Evolutionary conservation across 2,797 vertebrate genomes (phyloP).

Genomic region (Phaenicophaeus curvirostris): DNA sequence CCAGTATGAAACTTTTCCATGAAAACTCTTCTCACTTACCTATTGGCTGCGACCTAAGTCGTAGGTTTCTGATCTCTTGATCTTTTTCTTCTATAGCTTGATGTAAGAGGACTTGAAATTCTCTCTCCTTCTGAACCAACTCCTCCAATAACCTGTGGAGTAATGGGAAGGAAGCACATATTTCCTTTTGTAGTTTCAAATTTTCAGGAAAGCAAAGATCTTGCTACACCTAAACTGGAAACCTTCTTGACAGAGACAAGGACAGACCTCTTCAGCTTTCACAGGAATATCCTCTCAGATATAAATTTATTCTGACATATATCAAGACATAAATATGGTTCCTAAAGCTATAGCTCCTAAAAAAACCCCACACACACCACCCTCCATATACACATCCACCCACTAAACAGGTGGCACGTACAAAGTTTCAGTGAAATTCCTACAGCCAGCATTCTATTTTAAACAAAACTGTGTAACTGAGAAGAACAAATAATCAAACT

Average conservation of each 20-base stretch:
- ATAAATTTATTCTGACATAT: neutral
- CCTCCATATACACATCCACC: neutral
- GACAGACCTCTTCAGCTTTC: neutral
- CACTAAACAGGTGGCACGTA: neutral
- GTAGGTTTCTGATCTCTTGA: constrained; percentile 91
- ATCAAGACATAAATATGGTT: neutral
- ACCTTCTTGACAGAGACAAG: neutral
- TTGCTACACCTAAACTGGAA: neutral
- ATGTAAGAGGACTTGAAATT: constrained; percentile 92
- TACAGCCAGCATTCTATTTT: neutral
- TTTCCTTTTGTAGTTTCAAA: neutral
- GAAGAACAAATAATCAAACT: neutral
- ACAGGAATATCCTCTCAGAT: neutral
- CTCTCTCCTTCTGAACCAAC: constrained; percentile 91
- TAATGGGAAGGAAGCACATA: neutral
- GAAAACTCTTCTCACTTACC: constrained; percentile 75
- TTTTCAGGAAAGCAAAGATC: neutral
- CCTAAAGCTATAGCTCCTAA: neutral
- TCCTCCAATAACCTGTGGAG: constrained; percentile 89
- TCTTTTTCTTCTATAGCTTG: constrained; percentile 94
- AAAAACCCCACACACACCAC: neutral
- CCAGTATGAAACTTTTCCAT: neutral
- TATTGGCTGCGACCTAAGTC: constrained; percentile 84
- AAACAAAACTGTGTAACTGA: neutral
- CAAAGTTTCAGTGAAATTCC: neutral